Base-by-base conservation (phyloP, 2,113 vertebrate species). In the Brachyistius frenatus region DNA sequence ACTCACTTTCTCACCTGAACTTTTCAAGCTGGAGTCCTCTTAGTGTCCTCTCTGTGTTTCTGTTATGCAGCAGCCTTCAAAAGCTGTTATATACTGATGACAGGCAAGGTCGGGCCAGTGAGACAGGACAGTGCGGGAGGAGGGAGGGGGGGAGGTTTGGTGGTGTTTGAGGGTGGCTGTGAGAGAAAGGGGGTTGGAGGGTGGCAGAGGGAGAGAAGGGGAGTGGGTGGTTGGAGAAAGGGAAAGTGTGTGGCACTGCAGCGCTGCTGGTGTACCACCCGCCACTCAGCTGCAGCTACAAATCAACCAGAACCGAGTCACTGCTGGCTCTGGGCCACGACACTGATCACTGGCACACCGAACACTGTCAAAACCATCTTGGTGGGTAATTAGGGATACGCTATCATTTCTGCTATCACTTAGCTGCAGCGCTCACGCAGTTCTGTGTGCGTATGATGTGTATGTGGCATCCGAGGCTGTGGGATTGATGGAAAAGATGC, bases 361-460 rank as follows among this genome's bases (percentile, higher is more conserved):
- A 88, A 90, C 84, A 74, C 88, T 91, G 91, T 94, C 88, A 92
- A 90, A 94, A 90, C 85, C 90, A 88, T 88, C 90, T 91, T 89
- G 73, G 85, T 90, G 83, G 89, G 86, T 93, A 90, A 93, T 94
- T 94, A 91, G 88, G 83, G 90, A 79, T 74, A 86, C 81, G 92
- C 88, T 80, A 88, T 93, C 84, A 89, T 89, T 83, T 54, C 77
- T 79, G 81, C 79, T 86, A 87, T 91, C 67, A 76, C 89, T 85
- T 84, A 76, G 41, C 80, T 44, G 76, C 54, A 2, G 70, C 36
- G 36, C 58, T 84, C n/a, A 30, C 66, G 56, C 49, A 39, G 78
- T 50, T 8, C 39, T 4, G 30, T 60, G 36, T 56, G 68, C 65
- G 44, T 52, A 37, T 60, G 69, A 57, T 66, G 77, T 41, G 41